Evolutionary conservation across 2,113 vertebrate species (phyloP).

Genomic region (Cercocebus atys): DNA sequence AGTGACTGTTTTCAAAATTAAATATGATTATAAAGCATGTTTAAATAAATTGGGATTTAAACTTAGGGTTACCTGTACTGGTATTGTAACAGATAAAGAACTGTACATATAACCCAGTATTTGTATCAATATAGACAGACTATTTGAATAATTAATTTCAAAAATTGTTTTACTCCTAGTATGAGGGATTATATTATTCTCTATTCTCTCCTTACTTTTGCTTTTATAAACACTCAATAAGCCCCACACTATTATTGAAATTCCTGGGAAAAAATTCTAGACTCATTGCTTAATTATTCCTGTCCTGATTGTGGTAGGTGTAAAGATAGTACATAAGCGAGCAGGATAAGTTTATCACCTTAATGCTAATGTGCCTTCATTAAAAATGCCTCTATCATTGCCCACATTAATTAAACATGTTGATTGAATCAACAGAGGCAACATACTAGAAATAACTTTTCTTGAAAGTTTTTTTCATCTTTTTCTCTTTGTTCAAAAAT

Average conservation of each 20-base stretch:
- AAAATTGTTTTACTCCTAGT: neutral
- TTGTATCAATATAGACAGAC: neutral
- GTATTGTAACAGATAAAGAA: neutral
- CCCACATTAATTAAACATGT: neutral
- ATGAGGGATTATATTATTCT: neutral
- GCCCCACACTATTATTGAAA: neutral
- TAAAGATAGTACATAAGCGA: neutral
- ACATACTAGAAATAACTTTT: neutral
- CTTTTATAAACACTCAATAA: neutral
- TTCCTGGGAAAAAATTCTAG: neutral
- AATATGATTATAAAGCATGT: neutral
- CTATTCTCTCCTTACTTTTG: neutral
- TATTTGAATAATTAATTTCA: slow-evolving; percentile 6
- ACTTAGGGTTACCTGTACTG: neutral
- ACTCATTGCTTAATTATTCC: neutral
- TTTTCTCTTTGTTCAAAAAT: neutral
- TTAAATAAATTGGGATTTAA: slow-evolving; percentile 4
- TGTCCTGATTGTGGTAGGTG: neutral
- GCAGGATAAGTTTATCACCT: neutral
- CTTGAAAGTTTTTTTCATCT: slow-evolving; percentile 1
- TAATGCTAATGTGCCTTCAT: neutral
- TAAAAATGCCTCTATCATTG: neutral
- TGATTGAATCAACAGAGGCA: neutral
- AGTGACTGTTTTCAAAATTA: neutral
- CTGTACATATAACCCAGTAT: neutral